These are phyloP conservation scores for Papilio protenor DNA, from an alignment of 2,888 invertebrate genomes.

Conservation along the genomic window DNA sequence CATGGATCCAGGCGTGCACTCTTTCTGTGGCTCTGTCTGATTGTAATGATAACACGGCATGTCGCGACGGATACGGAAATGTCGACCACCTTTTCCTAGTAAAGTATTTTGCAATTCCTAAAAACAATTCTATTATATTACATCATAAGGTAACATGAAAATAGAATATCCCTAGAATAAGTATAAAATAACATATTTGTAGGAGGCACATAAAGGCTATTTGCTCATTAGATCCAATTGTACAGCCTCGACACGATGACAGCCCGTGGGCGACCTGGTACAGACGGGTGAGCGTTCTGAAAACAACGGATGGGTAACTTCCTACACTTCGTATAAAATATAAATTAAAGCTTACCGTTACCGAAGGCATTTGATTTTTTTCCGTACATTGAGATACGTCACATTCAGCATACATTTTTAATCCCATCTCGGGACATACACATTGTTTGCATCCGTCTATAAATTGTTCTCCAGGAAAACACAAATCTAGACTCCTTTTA, in stretches of 20 bases:
- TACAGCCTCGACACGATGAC: not conserved
- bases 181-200: not conserved
- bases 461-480: slow-evolving; percentile 77
- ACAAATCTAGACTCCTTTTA: slow-evolving; percentile 63
- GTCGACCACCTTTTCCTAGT: slow-evolving; percentile 12
- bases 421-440: slow-evolving; percentile 74
- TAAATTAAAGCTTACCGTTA: slow-evolving; percentile 9
- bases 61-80: slow-evolving; percentile 47
- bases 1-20: slow-evolving; percentile 68
- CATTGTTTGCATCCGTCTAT: slow-evolving; percentile 72
- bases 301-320: not conserved
- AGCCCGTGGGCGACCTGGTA: not conserved
- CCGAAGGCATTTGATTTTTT: slow-evolving; percentile 32
- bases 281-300: not conserved
- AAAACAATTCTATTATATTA: not conserved
- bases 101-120: slow-evolving; percentile 25
- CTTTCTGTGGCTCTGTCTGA: slow-evolving; percentile 44
- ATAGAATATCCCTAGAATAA: not conserved
- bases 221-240: too few relatives aligned
- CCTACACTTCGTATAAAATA: not conserved
- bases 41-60: slow-evolving; percentile 54
- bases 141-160: not conserved
- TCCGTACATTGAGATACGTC: slow-evolving; percentile 60
- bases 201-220: too few relatives aligned
- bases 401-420: slow-evolving; percentile 69